Conservation (phyloP, 2,888 invertebrate genomes). For the Ectemnius lituratus region DNA sequence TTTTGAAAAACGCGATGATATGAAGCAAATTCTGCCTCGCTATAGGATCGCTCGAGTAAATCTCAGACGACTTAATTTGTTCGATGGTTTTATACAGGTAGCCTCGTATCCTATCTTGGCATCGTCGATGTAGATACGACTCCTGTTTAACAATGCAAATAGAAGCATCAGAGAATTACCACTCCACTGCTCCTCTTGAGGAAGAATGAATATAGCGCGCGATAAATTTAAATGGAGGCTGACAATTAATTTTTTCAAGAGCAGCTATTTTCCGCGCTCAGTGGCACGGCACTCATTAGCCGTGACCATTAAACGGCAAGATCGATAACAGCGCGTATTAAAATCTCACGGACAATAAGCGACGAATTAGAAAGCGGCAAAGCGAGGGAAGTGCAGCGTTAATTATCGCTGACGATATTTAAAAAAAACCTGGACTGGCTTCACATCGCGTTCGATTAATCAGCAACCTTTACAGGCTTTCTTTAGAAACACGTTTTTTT, state of each 20-base stretch:
- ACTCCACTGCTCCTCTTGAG: not conserved
- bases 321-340: no score
- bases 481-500: no score
- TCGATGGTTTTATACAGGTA: slow-evolving; percentile 91
- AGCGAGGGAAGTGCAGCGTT: no score
- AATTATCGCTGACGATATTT: no score
- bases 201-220: slow-evolving; percentile 3
- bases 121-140: slow-evolving; percentile 88
- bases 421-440: not conserved
- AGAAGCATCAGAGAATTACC: not conserved
- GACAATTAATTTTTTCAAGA: no score
- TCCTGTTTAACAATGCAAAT: slow-evolving; percentile 83
- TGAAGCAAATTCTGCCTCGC: slow-evolving; percentile 76
- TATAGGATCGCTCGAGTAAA: slow-evolving; percentile 79
- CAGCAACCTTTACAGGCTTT: no score
- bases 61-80: slow-evolving; percentile 81
- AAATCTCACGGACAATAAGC: no score
- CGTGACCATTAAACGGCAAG: no score
- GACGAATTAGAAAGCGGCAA: no score
- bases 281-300: no score
- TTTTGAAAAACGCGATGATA: slow-evolving; percentile 80
- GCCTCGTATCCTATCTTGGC: slow-evolving; percentile 89
- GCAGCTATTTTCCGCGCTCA: no score
- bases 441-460: not conserved
- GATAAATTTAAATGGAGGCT: not conserved